A percentile compares a stretch with the other conserved stretches of the same genome.
Evolutionary conservation across 2,113 vertebrate species (phyloP).

Genomic region (Desmodus rotundus): DNA sequence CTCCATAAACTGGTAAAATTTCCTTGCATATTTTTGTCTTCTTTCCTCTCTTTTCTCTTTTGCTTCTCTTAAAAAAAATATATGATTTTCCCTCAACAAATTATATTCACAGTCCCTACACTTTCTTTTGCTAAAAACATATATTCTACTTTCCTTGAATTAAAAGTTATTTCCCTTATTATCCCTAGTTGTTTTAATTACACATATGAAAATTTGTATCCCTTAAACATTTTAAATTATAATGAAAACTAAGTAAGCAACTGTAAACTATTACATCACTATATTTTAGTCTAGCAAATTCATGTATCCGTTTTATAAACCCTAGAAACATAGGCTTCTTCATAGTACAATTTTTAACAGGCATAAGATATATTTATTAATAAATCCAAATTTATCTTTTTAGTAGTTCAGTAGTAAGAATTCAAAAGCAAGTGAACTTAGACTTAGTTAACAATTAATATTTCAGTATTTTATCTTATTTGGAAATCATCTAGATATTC

Average conservation of each 20-base stretch:
- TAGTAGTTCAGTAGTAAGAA: not conserved
- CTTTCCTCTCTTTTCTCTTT: not conserved
- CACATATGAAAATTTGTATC: not conserved
- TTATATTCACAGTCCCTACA: not conserved
- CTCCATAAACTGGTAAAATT: not conserved
- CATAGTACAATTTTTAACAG: not conserved
- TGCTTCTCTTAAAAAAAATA: not conserved
- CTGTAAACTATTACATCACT: not conserved
- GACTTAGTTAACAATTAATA: not conserved
- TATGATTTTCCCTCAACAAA: not conserved
- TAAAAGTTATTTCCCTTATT: not conserved
- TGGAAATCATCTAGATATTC: not conserved
- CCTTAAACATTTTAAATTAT: not conserved
- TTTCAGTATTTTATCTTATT: not conserved
- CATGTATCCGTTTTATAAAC: not conserved
- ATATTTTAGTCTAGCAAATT: not conserved
- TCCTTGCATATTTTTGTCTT: not conserved
- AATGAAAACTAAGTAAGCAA: not conserved
- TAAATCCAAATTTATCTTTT: not conserved
- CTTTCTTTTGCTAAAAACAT: not conserved
- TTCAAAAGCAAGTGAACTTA: not conserved
- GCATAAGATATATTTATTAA: not conserved
- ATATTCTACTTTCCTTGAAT: not conserved
- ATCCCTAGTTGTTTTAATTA: not conserved
- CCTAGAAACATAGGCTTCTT: not conserved